A percentile compares a stretch with the other conserved stretches of the same genome.
phyloP scores from a whole-genome alignment of 1,140 invertebrate species.

The Procambarus virginalis region DNA sequence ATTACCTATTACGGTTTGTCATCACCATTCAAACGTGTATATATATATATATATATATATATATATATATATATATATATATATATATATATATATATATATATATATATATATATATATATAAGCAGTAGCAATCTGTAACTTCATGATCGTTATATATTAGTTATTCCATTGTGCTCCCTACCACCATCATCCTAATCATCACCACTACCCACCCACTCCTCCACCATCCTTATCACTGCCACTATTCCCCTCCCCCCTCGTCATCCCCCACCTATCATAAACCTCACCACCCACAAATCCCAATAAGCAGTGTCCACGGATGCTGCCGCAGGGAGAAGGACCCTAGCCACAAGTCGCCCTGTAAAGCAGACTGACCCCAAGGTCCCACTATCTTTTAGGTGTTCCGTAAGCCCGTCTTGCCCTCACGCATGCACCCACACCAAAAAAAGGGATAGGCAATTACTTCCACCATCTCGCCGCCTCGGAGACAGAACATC shows the following conservation, averaged over 20 bases:
- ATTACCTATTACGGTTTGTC: too few species aligned
- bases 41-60: slow-evolving; percentile 6
- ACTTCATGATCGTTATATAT: background rate
- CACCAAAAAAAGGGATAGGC: slow-evolving; percentile 34
- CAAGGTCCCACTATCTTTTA: background rate
- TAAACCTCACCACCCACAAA: slow-evolving; percentile 10
- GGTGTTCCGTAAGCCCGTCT: slow-evolving; percentile 16
- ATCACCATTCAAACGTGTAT: too few species aligned
- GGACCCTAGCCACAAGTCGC: background rate
- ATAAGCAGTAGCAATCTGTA: background rate
- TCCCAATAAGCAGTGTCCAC: slow-evolving; percentile 5
- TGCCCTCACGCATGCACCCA: background rate
- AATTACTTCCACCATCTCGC: slow-evolving; percentile 44
- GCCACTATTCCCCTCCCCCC: slow-evolving; percentile 16
- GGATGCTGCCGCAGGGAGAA: background rate
- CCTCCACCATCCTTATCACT: too few species aligned
- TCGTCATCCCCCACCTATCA: background rate
- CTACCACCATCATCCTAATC: too few species aligned
- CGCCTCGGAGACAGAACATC: slow-evolving; percentile 51
- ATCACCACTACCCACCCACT: too few species aligned
- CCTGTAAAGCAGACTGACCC: slow-evolving; percentile 14
- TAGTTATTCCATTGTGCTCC: too few species aligned
- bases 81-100: slow-evolving; percentile 42
- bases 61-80: slow-evolving; percentile 42
- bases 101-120: slow-evolving; percentile 31